Evolutionary conservation across 2,113 vertebrate species (phyloP).

Genomic region (Struthio camelus): DNA sequence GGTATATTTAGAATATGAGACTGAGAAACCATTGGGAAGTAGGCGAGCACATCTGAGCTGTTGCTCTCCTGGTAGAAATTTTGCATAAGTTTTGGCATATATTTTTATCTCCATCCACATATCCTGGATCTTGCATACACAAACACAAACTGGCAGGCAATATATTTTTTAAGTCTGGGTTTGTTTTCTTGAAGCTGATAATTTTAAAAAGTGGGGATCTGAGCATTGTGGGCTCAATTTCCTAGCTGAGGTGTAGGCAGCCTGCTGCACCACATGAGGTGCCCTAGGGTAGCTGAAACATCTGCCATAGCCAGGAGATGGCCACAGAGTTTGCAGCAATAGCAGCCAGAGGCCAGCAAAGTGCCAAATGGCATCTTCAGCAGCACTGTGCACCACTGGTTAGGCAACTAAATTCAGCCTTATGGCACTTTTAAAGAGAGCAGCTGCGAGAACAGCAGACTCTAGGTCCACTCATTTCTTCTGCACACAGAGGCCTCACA

Average conservation of each 20-base stretch:
- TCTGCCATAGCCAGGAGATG: not conserved
- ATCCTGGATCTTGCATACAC: not conserved
- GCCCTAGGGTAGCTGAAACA: accelerated
- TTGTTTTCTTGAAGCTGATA: not conserved
- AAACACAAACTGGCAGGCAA: not conserved
- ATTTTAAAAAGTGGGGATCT: not conserved
- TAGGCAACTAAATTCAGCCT: not conserved
- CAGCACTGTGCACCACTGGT: not conserved
- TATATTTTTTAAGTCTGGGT: not conserved
- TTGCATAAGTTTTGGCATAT: not conserved
- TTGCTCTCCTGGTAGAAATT: not conserved
- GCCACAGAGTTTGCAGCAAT: not conserved
- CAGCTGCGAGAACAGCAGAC: not conserved
- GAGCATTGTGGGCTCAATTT: not conserved
- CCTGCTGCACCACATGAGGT: not conserved
- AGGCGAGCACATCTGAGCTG: constrained; percentile 5
- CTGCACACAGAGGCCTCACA: not conserved
- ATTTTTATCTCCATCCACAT: not conserved
- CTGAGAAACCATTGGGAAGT: not conserved
- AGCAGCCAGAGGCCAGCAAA: not conserved
- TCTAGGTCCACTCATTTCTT: not conserved
- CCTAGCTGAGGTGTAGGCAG: not conserved
- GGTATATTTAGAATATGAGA: constrained; percentile 41
- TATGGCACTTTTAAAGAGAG: not conserved
- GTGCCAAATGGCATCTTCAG: not conserved